Evolutionary conservation across 2,888 invertebrate genomes (phyloP).

Genomic region (Steromphala cineraria): DNA sequence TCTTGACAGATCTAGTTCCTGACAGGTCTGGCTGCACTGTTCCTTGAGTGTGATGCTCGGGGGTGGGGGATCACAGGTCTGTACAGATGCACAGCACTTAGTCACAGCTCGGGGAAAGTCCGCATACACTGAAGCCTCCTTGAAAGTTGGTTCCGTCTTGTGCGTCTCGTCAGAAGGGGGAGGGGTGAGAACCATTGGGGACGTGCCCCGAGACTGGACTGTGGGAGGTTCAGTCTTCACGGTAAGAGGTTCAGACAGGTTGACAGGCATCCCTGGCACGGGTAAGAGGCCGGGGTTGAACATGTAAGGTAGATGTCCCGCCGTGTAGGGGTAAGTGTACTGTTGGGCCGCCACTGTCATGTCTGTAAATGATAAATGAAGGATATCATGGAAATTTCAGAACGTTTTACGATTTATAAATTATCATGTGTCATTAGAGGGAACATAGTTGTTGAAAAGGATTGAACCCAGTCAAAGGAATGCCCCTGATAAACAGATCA

Average conservation of each 20-base stretch:
- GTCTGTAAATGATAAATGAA: conserved; percentile 22
- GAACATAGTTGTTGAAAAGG: too few species aligned
- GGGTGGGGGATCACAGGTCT: conserved; percentile 25
- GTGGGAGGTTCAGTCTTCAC: conserved; percentile 52
- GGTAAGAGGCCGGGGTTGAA: conserved; percentile 50
- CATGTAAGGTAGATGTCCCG: conserved; percentile 47
- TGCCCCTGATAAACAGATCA: too few species aligned
- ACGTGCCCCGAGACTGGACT: conserved; percentile 67
- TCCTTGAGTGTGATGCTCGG: neutral
- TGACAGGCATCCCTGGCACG: conserved; percentile 38
- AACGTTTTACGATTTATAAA: neutral
- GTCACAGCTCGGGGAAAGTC: conserved; percentile 6
- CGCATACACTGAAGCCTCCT: neutral
- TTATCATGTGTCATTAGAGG: too few species aligned
- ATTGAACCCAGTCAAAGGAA: too few species aligned
- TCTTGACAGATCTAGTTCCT: neutral
- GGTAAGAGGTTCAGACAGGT: conserved; percentile 33
- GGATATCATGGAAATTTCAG: neutral
- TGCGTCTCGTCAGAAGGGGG: conserved; percentile 30
- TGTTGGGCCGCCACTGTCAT: conserved; percentile 34
- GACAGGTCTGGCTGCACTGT: conserved; percentile 30
- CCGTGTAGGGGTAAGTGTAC: conserved; percentile 34
- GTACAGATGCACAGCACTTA: conserved; percentile 31
- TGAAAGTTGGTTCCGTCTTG: conserved; percentile 6
- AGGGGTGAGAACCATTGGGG: conserved; percentile 63